A percentile compares a stretch with the other conserved stretches of the same genome.
Conservation (phyloP, 2,113 vertebrate genomes). For the Sebastes schlegelii region DNA sequence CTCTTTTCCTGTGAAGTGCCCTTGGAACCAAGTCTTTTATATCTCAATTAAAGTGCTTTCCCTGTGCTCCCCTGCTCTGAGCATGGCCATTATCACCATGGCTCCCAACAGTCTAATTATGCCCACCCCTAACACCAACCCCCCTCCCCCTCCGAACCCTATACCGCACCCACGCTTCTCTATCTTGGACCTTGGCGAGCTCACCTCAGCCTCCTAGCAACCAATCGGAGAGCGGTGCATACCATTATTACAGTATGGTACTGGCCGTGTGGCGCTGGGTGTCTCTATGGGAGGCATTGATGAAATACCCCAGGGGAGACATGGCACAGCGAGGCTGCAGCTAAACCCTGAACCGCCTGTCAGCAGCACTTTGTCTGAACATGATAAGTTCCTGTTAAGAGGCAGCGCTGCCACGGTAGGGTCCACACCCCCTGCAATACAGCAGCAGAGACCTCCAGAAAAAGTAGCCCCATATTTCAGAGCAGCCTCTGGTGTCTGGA, state of each 20-base stretch:
- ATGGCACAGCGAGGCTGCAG: constrained; percentile 67
- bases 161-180: constrained; percentile 55
- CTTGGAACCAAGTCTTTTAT: constrained; percentile 76
- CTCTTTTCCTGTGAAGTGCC: constrained; percentile 70
- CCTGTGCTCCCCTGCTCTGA: constrained; percentile 69
- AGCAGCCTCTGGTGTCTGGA: constrained; percentile 27
- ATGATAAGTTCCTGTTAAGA: constrained; percentile 62
- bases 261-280: constrained; percentile 48
- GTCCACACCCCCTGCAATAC: constrained; percentile 31
- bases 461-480: constrained; percentile 44
- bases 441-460: constrained; percentile 28
- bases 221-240: constrained; percentile 63
- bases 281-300: constrained; percentile 70
- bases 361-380: constrained; percentile 70
- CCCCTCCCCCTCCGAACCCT: constrained; percentile 32
- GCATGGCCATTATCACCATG: constrained; percentile 78
- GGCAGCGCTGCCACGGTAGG: constrained; percentile 20
- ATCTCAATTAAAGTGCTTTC: constrained; percentile 82
- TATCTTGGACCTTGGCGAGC: constrained; percentile 65
- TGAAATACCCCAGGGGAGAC: constrained; percentile 66
- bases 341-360: constrained; percentile 74
- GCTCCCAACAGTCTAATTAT: constrained; percentile 80
- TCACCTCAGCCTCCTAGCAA: constrained; percentile 64
- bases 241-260: constrained; percentile 49
- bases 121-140: constrained; percentile 61